Conservation (phyloP, 2,797 vertebrate genomes). For the Spinus olivaceus region DNA sequence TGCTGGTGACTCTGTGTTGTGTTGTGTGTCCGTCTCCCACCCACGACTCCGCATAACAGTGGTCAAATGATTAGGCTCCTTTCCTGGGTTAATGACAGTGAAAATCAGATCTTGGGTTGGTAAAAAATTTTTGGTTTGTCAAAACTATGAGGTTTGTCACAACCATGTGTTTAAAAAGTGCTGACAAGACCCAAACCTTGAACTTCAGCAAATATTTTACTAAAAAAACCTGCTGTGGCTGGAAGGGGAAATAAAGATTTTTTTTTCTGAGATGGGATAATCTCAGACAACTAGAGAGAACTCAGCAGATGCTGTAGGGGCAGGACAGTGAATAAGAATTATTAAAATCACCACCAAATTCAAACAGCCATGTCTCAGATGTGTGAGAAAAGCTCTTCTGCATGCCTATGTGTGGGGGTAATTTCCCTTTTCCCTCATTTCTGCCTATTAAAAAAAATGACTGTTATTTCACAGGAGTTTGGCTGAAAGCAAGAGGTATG, state of each 20-base stretch:
- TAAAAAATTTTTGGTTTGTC: not conserved
- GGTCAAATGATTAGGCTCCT: not conserved
- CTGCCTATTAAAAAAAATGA: not conserved
- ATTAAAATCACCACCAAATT: not conserved
- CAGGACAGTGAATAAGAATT: not conserved
- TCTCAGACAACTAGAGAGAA: not conserved
- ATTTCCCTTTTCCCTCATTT: not conserved
- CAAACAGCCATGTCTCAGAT: not conserved
- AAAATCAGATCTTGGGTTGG: not conserved
- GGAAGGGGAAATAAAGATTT: not conserved
- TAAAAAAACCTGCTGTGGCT: not conserved
- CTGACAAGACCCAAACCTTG: not conserved
- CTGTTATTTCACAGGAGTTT: not conserved
- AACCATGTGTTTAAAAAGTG: not conserved
- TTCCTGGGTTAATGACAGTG: not conserved
- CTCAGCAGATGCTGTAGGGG: not conserved
- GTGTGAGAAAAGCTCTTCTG: not conserved
- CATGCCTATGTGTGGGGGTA: fast-evolving
- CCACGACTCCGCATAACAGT: not conserved
- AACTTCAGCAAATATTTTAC: not conserved
- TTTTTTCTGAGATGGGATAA: not conserved
- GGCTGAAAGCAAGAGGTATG: not conserved
- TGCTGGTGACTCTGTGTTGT: not conserved
- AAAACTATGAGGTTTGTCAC: not conserved
- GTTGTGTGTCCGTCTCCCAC: not conserved